A percentile compares a stretch with the other conserved stretches of the same genome.
Evolutionary conservation across 1,140 invertebrate species (phyloP).

Genomic region (Scylla paramamosain): DNA sequence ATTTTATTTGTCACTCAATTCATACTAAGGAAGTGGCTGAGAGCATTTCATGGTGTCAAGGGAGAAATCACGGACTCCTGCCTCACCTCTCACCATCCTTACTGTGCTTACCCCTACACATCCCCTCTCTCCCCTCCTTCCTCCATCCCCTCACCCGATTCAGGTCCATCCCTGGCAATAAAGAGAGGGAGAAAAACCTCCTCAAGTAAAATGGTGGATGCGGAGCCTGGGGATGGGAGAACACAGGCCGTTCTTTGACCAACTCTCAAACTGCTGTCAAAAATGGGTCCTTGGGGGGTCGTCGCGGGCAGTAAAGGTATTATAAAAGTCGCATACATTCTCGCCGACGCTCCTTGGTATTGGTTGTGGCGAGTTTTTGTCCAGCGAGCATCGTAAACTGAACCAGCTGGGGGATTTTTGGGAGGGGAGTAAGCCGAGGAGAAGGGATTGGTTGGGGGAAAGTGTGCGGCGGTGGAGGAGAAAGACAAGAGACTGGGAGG

Average conservation of each 20-base stretch:
- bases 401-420: constrained; percentile 33
- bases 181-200: constrained; percentile 41
- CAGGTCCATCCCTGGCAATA: constrained; percentile 42
- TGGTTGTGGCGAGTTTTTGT: constrained; percentile 53
- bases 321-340: constrained; percentile 75
- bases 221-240: constrained; percentile 8
- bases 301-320: constrained; percentile 72
- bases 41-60: background rate
- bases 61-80: background rate
- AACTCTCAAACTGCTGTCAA: constrained; percentile 75
- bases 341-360: constrained; percentile 38
- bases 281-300: constrained; percentile 65
- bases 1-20: background rate
- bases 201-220: constrained; percentile 46
- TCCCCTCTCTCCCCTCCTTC: background rate
- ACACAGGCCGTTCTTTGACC: constrained; percentile 66
- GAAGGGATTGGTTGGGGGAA: background rate
- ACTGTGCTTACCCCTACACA: background rate
- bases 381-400: constrained; percentile 49
- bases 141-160: background rate
- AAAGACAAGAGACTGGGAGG: background rate
- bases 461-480: background rate
- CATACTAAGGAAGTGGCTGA: background rate
- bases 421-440: background rate
- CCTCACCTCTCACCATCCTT: background rate